A percentile compares a stretch with the other conserved stretches of the same genome.
Evolutionary conservation across 2,113 vertebrate genomes (phyloP).

Genomic region (Pseudonaja textilis): DNA sequence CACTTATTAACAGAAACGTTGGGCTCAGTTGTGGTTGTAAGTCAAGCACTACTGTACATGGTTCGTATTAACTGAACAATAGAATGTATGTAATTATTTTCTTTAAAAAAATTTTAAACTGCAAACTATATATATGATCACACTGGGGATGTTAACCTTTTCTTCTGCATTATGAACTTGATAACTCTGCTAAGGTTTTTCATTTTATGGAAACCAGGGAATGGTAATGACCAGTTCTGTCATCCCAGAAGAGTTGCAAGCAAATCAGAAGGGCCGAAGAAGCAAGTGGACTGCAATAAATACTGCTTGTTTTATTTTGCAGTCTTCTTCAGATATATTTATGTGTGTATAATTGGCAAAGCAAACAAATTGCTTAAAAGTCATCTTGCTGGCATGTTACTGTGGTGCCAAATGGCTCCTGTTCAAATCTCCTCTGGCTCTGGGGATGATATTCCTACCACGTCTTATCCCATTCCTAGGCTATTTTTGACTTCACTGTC

Average conservation of each 20-base stretch:
- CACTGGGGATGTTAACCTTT: neutral
- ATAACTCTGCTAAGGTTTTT: neutral
- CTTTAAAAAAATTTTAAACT: neutral
- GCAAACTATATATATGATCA: neutral
- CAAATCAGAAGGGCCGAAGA: neutral
- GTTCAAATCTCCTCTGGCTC: neutral
- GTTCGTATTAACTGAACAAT: neutral
- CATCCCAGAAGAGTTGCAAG: neutral
- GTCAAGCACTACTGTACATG: neutral
- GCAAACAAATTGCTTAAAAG: neutral
- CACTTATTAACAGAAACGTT: neutral
- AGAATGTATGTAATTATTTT: neutral
- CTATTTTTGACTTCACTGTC: neutral
- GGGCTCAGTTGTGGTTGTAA: neutral
- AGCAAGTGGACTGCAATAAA: neutral
- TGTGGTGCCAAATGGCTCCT: slow-evolving; percentile 1
- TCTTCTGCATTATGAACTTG: too few species aligned
- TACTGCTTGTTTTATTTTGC: slow-evolving; percentile 2
- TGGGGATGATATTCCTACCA: neutral
- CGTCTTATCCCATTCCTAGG: neutral
- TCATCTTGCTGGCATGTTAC: neutral
- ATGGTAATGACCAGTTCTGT: neutral
- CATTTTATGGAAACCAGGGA: neutral
- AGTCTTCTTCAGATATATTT: neutral
- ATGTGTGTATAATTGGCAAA: neutral